Conservation (phyloP, 2,797 vertebrate genomes). For the Margarornis squamiger region DNA sequence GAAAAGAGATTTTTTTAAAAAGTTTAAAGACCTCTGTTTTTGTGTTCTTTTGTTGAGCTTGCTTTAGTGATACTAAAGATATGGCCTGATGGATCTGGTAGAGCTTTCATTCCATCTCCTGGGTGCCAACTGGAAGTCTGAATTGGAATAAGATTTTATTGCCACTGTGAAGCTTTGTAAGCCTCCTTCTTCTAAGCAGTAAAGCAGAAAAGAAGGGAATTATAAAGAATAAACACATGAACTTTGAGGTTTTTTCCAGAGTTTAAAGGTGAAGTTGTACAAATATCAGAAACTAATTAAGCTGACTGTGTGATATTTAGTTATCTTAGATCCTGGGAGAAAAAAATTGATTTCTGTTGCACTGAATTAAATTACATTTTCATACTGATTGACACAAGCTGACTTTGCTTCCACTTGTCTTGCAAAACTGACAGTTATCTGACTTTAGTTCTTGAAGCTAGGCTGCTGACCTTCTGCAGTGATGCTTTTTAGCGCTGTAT, state of each 20-base stretch:
- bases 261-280: conserved; percentile 61
- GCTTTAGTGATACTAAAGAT: neutral
- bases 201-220: conserved; percentile 51
- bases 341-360: conserved; percentile 73
- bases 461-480: neutral
- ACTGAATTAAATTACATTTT: conserved; percentile 74
- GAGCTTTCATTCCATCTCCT: conserved; percentile 42
- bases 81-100: neutral
- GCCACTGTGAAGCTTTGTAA: neutral
- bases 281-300: conserved; percentile 76
- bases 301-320: conserved; percentile 71
- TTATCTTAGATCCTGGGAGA: conserved; percentile 38
- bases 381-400: conserved; percentile 68
- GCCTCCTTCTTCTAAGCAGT: neutral
- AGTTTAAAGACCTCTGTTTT: neutral
- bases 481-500: neutral
- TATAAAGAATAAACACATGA: conserved; percentile 41
- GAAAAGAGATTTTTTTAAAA: neutral
- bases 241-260: neutral
- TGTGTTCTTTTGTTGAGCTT: neutral
- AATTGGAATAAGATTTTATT: neutral
- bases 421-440: conserved; percentile 43
- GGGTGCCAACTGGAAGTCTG: neutral
- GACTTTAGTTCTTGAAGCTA: neutral
- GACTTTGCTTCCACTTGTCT: conserved; percentile 47